A percentile compares a stretch with the other conserved stretches of the same genome.
Conservation (phyloP, 2,888 invertebrate genomes). For the Drosophila macrospina region DNA sequence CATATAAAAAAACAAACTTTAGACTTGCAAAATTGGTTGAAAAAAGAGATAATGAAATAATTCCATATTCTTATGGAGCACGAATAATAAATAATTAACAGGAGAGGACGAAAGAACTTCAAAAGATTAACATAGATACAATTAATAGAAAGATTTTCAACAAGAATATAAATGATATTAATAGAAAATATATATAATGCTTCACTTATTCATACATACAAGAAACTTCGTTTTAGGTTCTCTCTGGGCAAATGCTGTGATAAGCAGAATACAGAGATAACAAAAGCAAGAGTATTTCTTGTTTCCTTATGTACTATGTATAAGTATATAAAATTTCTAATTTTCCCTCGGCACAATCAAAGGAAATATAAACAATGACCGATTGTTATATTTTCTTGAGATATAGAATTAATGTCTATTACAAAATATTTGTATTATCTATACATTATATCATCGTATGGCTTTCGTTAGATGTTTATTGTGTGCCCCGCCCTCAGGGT, state of each 20-base stretch:
- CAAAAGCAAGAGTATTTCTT: constrained; percentile 30
- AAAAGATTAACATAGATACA: background rate
- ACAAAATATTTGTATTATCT: background rate
- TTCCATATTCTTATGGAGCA: constrained; percentile 2
- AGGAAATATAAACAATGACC: background rate
- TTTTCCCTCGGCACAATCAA: constrained; percentile 8
- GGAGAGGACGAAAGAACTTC: background rate
- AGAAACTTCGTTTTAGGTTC: constrained; percentile 23
- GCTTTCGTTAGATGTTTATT: constrained; percentile 7
- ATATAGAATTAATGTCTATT: background rate
- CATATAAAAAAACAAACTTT: constrained; percentile 6
- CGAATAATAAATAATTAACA: background rate
- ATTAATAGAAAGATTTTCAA: background rate
- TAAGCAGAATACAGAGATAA: constrained; percentile 48
- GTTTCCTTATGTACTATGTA: constrained; percentile 1
- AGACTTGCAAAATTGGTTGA: background rate
- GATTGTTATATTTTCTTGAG: background rate
- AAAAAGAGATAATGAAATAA: background rate
- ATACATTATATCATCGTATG: constrained; percentile 19
- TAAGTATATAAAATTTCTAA: background rate
- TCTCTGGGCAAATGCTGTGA: constrained; percentile 28
- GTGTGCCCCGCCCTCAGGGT: constrained; percentile 12
- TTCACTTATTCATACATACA: background rate
- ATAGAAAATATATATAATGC: background rate
- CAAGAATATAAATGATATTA: background rate